Base-by-base conservation (phyloP, 1,140 invertebrate genomes). In the Calliphora vicina region DNA sequence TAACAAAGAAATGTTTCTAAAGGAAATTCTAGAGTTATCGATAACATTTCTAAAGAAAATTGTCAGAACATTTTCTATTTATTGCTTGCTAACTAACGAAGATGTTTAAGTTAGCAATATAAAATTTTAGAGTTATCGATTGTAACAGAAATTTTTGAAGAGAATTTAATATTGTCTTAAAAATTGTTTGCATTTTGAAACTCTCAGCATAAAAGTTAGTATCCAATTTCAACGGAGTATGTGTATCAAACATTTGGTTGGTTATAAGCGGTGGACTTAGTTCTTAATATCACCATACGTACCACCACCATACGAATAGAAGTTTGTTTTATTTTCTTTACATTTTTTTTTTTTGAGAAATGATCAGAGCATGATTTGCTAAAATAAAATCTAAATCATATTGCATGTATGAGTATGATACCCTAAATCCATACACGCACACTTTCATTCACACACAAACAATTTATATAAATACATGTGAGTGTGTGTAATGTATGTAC, bases 321-420 rank as follows among this genome's bases (percentile, higher is more conserved):
- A 50, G 45, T 50, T 3, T 50, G 25, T 73, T 27, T 73, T 73
- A 17, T 35, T 76, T 25, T 76, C n/a, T 10, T 76, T 42, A 26
- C 73, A 42, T 67, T 67, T 67, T 23, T 67, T 23, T 20, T 67
- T 23, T 76, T 76, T 76, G 73, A 76, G 73, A 76, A 76, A 76
- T 76, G 73, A 76, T 76, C 29, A 8, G 35, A 42, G 73, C 27
- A 76, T 76, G 73, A 76, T 76, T 76, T 76, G 73, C 73, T 20
- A 76, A 42, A 76, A 76, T 20, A 42, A 76, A 76, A 76, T 76
- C 35, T 76, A 76, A 76, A 43, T 76, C 73, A 20, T 42, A 42
- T 42, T 42, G 73, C 35, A 42, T 76, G 73, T 73, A 35, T 42
- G 73, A 20, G 61, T 67, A 67, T 67, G n/a, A 23, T 67, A 67